phyloP scores from a whole-genome alignment of 2,113 vertebrate genomes.

The Hylia prasina region DNA sequence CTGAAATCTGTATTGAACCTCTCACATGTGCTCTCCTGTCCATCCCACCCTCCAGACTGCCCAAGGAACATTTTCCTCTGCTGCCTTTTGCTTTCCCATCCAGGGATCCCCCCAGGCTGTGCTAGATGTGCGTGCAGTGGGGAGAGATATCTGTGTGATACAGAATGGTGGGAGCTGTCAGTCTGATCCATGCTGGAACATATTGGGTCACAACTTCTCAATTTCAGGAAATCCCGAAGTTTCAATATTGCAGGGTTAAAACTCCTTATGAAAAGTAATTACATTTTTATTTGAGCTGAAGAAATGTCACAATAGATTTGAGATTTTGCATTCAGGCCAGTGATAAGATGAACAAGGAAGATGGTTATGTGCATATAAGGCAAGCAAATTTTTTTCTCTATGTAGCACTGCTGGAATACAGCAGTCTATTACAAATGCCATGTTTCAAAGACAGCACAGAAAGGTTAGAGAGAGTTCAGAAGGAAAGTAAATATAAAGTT shows the following conservation, averaged over 20 bases:
- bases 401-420: background rate
- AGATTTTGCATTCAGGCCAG: constrained; percentile 10
- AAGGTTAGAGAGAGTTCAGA: background rate
- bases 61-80: background rate
- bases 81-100: background rate
- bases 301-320: background rate
- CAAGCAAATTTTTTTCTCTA: background rate
- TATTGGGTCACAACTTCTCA: background rate
- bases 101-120: rapidly evolving
- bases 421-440: background rate
- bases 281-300: constrained; percentile 43
- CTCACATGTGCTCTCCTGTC: background rate
- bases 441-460: background rate
- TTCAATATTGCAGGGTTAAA: constrained; percentile 12
- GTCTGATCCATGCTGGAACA: background rate
- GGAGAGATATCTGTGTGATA: rapidly evolving
- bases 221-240: background rate
- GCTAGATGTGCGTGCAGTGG: rapidly evolving
- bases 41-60: background rate
- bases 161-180: background rate
- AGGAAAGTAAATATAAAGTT: background rate
- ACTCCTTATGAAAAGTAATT: constrained; percentile 20
- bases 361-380: background rate
- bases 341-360: background rate
- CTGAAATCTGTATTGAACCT: background rate